Percentiles rank a stretch among this genome's conserved stretches.
Evolutionary conservation across 1,140 invertebrate genomes (phyloP).

Genomic region (Drosophila kurseongensis): DNA sequence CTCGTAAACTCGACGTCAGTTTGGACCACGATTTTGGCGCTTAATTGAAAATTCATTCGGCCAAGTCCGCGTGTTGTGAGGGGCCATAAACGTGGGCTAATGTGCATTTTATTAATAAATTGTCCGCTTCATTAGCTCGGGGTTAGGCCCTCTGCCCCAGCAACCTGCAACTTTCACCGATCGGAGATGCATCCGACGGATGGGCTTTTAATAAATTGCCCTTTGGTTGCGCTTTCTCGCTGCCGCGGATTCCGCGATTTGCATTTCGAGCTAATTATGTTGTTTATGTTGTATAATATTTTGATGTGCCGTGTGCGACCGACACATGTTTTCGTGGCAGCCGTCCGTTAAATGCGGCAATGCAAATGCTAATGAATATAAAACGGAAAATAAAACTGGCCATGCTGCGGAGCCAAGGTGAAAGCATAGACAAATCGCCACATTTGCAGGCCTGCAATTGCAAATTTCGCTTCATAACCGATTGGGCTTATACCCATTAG

Average conservation of each 20-base stretch:
- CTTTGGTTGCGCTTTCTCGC: slow-evolving; percentile 68
- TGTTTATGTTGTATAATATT: slow-evolving; percentile 78
- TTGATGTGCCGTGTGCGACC: slow-evolving; percentile 45
- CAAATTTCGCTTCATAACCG: slow-evolving; percentile 28
- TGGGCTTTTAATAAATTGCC: slow-evolving; percentile 78
- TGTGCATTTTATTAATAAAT: slow-evolving; percentile 77
- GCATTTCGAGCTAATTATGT: slow-evolving; percentile 69
- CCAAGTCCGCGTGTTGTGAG: slow-evolving; percentile 46
- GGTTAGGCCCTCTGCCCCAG: slow-evolving; percentile 29
- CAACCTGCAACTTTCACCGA: slow-evolving; percentile 67
- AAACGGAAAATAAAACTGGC: slow-evolving; percentile 34
- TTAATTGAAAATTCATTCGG: slow-evolving; percentile 78
- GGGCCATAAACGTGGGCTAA: slow-evolving; percentile 66
- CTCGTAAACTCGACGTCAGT: slow-evolving; percentile 3
- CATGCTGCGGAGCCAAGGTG: slow-evolving; percentile 25
- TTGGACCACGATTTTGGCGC: slow-evolving; percentile 59
- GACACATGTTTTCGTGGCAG: slow-evolving; percentile 61
- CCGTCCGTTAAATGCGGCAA: slow-evolving; percentile 32
- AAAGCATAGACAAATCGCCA: slow-evolving; percentile 28
- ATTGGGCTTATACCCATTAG: slow-evolving; percentile 52
- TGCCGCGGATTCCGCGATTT: slow-evolving; percentile 18
- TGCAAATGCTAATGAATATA: slow-evolving; percentile 43
- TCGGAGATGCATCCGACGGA: slow-evolving; percentile 42
- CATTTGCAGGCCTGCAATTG: slow-evolving; percentile 25
- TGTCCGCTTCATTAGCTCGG: slow-evolving; percentile 70